Conservation (phyloP, 2,797 vertebrate species). For the Silurus lanzhouensis region DNA sequence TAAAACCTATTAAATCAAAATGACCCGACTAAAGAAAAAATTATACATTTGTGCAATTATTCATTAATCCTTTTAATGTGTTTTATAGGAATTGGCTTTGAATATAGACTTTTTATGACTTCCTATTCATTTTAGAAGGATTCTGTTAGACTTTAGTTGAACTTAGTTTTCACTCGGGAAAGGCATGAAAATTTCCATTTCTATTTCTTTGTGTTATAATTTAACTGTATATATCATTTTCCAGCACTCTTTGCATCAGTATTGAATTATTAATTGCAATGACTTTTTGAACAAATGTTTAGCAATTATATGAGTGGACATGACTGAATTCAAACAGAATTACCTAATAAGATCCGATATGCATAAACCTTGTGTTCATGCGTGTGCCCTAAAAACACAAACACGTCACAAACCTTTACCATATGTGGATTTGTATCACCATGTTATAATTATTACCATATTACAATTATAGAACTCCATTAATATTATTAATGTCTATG, state of each 20-base stretch:
- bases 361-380: slow-evolving; percentile 41
- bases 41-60: not conserved
- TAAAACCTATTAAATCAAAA: slow-evolving; percentile 18
- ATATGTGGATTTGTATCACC: slow-evolving; percentile 61
- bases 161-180: not conserved
- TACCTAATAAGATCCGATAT: slow-evolving; percentile 74
- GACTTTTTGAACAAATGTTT: slow-evolving; percentile 72
- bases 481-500: too few species aligned
- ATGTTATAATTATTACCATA: not conserved
- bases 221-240: not conserved
- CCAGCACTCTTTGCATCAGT: not conserved
- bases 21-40: not conserved
- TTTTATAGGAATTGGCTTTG: not conserved
- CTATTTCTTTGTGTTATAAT: too few species aligned
- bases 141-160: not conserved
- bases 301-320: slow-evolving; percentile 50
- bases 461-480: not conserved
- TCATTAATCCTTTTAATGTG: not conserved
- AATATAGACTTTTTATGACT: not conserved
- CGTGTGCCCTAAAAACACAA: slow-evolving; percentile 53
- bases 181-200: not conserved
- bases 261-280: not conserved
- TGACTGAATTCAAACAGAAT: slow-evolving; percentile 79
- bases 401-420: slow-evolving; percentile 50
- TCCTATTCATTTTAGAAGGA: not conserved